A percentile compares a stretch with the other conserved stretches of the same genome.
Evolutionary conservation across 1,140 invertebrate species (phyloP).

Genomic region (Drosophila parvula): DNA sequence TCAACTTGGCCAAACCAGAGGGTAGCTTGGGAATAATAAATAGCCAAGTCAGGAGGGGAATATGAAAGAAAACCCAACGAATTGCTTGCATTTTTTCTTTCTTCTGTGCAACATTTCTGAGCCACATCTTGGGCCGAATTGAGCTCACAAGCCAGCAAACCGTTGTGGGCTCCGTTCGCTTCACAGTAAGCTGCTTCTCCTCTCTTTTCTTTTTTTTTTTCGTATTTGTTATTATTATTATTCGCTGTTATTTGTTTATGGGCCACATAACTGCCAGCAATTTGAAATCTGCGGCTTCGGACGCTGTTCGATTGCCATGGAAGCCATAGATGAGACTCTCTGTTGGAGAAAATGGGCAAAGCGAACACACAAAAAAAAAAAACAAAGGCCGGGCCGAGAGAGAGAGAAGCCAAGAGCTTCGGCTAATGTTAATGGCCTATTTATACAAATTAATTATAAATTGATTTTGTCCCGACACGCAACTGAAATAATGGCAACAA

Average conservation of each 20-base stretch:
- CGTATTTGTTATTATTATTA: conserved; percentile 23
- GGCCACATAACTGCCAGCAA: conserved; percentile 70
- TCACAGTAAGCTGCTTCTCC: conserved; percentile 20
- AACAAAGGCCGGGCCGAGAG: neutral
- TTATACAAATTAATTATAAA: conserved; percentile 63
- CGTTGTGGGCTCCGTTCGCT: neutral
- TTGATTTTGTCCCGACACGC: conserved; percentile 36
- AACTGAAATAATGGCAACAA: conserved; percentile 23
- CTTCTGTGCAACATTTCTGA: too few species aligned
- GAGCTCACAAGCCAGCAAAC: conserved; percentile 1
- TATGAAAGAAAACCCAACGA: neutral
- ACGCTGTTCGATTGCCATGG: conserved; percentile 48
- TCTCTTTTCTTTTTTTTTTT: conserved; percentile 3
- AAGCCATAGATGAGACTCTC: conserved; percentile 53
- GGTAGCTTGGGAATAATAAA: neutral
- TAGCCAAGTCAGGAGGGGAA: neutral
- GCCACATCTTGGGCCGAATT: neutral
- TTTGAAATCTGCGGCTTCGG: conserved; percentile 44
- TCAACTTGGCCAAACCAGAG: neutral
- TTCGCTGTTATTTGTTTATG: conserved; percentile 64
- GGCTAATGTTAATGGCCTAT: conserved; percentile 65
- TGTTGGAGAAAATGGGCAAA: neutral
- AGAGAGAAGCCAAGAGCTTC: conserved; percentile 14
- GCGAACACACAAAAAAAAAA: neutral
- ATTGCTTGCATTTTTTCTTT: neutral